phyloP scores from a whole-genome alignment of 92 coral and sea anemone species.

The Pocillopora meandrina region DNA sequence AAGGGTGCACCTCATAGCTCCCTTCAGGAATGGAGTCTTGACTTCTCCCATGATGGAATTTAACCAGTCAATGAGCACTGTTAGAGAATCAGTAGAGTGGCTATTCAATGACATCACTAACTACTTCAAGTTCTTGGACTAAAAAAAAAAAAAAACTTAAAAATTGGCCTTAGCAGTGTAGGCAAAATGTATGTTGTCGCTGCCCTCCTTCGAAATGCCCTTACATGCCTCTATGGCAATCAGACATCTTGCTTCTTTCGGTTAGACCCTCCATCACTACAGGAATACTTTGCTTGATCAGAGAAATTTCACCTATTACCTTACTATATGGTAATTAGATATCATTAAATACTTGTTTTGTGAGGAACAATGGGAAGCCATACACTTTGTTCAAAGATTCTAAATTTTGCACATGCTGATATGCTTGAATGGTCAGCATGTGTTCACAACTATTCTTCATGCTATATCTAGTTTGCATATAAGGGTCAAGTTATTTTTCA shows the following conservation, averaged over 20 bases:
- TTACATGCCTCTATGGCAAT: conserved; percentile 19
- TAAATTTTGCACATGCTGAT: too few species aligned
- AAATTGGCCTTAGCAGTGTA: conserved; percentile 3
- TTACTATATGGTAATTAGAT: not conserved
- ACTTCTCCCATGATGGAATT: conserved; percentile 27
- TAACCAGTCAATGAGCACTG: conserved; percentile 25
- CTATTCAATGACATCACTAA: conserved; percentile 17
- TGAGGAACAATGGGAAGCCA: too few species aligned
- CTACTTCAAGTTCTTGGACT: conserved; percentile 23
- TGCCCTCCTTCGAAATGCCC: conserved; percentile 7
- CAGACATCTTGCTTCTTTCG: conserved; percentile 15
- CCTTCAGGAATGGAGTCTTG: conserved; percentile 28
- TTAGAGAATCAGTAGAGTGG: conserved; percentile 8
- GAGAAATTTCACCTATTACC: too few species aligned
- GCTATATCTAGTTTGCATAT: too few species aligned
- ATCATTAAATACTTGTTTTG: not conserved
- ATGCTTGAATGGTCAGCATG: too few species aligned
- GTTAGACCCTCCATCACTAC: conserved; percentile 21
- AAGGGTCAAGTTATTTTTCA: too few species aligned
- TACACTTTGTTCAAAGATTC: too few species aligned
- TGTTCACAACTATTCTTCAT: too few species aligned
- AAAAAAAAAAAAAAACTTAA: not conserved
- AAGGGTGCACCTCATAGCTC: conserved; percentile 23
- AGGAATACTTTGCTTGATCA: conserved; percentile 7
- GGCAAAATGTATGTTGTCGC: not conserved